Evolutionary conservation across 2,888 invertebrate genomes (phyloP).

Genomic region (Hipparchia sbordonii): DNA sequence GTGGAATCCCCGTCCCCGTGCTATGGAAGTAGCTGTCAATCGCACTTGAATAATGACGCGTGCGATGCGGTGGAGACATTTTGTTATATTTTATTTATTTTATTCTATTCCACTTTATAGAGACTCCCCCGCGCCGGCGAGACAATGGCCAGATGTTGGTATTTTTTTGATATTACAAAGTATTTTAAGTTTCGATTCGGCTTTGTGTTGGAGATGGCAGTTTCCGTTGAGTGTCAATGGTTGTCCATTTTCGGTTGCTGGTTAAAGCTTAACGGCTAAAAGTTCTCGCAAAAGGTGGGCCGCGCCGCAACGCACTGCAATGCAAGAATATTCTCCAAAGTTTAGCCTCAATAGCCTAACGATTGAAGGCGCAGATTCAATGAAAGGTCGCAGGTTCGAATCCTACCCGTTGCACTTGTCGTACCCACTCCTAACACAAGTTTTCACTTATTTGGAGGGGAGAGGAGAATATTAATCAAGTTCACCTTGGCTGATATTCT

Average conservation of each 20-base stretch:
- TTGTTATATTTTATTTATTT: slow-evolving; percentile 74
- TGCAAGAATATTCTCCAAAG: no score
- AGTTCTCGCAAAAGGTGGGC: background rate
- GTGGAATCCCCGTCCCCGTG: slow-evolving; percentile 47
- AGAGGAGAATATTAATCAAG: no score
- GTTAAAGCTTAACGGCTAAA: slow-evolving; percentile 33
- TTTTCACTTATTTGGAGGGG: no score
- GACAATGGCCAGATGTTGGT: slow-evolving; percentile 81
- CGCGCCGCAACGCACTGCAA: no score
- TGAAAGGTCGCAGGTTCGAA: no score
- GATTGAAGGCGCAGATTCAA: no score
- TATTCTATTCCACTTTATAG: slow-evolving; percentile 68
- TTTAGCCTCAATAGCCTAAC: no score
- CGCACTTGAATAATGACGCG: slow-evolving; percentile 80
- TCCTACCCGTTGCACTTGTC: no score
- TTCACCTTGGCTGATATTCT: no score
- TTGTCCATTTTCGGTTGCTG: slow-evolving; percentile 37
- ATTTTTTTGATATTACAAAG: slow-evolving; percentile 78
- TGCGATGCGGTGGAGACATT: slow-evolving; percentile 73
- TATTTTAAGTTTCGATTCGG: slow-evolving; percentile 70
- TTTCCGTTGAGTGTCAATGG: slow-evolving; percentile 62
- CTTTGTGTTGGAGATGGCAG: slow-evolving; percentile 61
- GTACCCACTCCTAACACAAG: no score
- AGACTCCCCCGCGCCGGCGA: slow-evolving; percentile 72
- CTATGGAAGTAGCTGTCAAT: slow-evolving; percentile 80